Conservation (phyloP, 2,888 invertebrate species). For the Agrochola lychnidis region DNA sequence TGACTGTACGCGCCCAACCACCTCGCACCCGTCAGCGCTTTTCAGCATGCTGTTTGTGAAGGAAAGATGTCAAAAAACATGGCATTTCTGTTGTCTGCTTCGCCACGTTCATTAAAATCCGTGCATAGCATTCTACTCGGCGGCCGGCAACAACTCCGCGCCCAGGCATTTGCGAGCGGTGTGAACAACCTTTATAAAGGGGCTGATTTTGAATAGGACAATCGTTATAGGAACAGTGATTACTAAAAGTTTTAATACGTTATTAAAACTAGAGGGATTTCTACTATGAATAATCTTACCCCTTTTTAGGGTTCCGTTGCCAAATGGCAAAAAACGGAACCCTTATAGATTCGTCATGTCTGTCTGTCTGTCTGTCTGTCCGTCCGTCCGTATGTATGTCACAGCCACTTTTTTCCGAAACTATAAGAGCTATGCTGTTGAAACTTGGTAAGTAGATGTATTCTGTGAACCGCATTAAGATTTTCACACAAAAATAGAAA, state of each 20-base stretch:
- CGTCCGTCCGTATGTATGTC: too few species aligned
- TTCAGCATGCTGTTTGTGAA: background rate
- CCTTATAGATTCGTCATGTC: too few species aligned
- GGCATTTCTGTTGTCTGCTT: background rate
- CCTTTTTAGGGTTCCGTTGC: too few species aligned
- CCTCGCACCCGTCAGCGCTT: background rate
- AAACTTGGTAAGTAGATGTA: too few species aligned
- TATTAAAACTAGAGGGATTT: background rate
- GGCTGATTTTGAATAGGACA: background rate
- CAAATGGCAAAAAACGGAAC: too few species aligned
- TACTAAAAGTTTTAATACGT: background rate
- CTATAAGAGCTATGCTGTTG: too few species aligned
- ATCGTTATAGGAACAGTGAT: background rate
- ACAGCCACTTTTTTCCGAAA: too few species aligned
- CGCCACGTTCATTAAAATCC: background rate
- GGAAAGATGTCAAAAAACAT: background rate
- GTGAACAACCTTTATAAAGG: background rate
- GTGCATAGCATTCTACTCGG: background rate
- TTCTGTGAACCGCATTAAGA: too few species aligned
- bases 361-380: too few species aligned
- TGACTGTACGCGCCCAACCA: background rate
- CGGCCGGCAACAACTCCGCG: background rate
- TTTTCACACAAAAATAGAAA: too few species aligned
- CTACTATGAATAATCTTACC: background rate
- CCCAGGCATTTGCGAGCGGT: too few species aligned